A percentile compares a stretch with the other conserved stretches of the same genome.
Evolutionary conservation across 2,888 invertebrate genomes (phyloP).

Genomic region (Rhopalosiphum nymphaeae): DNA sequence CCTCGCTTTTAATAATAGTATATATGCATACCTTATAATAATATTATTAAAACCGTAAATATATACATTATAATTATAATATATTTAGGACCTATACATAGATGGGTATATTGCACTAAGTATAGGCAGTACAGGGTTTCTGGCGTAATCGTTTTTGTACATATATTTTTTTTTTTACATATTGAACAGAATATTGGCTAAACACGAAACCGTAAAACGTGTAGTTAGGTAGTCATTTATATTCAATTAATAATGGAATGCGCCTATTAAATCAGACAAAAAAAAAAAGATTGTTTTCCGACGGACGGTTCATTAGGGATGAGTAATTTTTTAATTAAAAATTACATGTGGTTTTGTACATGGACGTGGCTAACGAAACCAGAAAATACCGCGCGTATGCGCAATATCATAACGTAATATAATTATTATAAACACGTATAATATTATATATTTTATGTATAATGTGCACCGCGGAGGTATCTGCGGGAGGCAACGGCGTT

Average conservation of each 20-base stretch:
- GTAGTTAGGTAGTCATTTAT: conserved; percentile 3
- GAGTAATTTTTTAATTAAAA: conserved; percentile 50
- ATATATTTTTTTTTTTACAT: conserved; percentile 6
- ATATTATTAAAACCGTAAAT: not conserved
- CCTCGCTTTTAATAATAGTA: not conserved
- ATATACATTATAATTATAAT: not conserved
- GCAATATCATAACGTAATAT: not conserved
- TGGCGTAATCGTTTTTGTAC: not conserved
- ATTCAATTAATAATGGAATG: conserved; percentile 16
- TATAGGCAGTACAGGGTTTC: not conserved
- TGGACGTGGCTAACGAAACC: not conserved
- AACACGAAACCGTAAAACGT: conserved; percentile 1
- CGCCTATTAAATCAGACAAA: not conserved
- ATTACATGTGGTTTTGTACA: not conserved
- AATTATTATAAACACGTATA: not conserved
- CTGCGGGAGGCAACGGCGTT: conserved; percentile 15
- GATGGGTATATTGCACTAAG: not conserved
- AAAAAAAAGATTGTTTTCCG: not conserved
- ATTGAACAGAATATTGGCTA: not conserved
- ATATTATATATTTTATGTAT: not conserved
- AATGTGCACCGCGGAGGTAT: not conserved
- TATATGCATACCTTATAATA: not conserved
- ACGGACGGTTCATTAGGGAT: conserved; percentile 19
- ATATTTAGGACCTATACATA: not conserved
- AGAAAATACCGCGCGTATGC: not conserved